Percentiles rank a stretch among this genome's conserved stretches.
phyloP scores from a whole-genome alignment of 2,113 vertebrate species.

The Pollimyrus isidori region DNA sequence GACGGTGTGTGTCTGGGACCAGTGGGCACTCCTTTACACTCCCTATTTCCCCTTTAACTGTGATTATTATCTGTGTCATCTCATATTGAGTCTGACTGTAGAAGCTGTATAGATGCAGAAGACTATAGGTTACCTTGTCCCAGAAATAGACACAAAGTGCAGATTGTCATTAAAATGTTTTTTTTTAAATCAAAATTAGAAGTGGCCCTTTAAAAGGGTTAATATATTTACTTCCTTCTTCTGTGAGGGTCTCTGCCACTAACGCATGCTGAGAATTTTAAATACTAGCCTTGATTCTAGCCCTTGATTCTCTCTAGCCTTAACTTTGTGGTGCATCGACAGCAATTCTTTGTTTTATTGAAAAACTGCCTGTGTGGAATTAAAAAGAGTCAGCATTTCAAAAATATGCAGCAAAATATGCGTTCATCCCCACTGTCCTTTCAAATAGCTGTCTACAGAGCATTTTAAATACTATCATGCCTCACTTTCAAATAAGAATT shows the following conservation, averaged over 20 bases:
- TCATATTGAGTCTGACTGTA: not conserved
- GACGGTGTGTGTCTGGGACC: not conserved
- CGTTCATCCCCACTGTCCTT: not conserved
- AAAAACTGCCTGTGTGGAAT: not conserved
- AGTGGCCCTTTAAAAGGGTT: not conserved
- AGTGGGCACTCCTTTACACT: not conserved
- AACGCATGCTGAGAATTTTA: not conserved
- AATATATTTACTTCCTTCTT: not conserved
- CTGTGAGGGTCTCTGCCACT: not conserved
- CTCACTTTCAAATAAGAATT: not conserved
- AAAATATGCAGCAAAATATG: not conserved
- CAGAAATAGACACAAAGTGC: not conserved
- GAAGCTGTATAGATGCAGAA: not conserved
- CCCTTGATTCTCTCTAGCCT: not conserved
- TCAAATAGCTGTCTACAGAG: not conserved
- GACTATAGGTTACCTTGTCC: not conserved
- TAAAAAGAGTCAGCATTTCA: not conserved
- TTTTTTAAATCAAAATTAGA: not conserved
- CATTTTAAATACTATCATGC: not conserved
- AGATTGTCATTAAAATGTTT: not conserved
- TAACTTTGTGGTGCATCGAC: not conserved
- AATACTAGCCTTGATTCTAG: not conserved
- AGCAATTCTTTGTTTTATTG: not conserved
- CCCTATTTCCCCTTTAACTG: not conserved
- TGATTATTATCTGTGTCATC: not conserved